Evolutionary conservation across 2,888 invertebrate genomes (phyloP), one percentile per base, ranked within the genome.

Genomic region (Loripinus fragilis): DNA sequence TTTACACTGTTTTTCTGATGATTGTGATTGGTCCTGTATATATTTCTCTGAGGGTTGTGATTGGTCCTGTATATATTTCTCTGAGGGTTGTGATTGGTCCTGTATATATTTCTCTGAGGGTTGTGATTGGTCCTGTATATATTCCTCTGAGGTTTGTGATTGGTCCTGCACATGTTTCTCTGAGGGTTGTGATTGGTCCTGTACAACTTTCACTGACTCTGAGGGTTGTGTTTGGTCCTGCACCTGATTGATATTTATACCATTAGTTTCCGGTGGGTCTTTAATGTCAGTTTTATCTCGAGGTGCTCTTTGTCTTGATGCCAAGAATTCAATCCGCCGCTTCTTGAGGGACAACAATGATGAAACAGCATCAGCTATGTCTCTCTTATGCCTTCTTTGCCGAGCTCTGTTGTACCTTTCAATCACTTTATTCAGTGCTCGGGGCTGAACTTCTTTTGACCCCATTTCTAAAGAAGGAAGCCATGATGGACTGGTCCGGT

Each of bases 291-390:
- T n/a, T n/a, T n/a, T n/a, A n/a, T n/a, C n/a, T n/a, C n/a, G n/a
- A n/a, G n/a, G n/a, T n/a, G n/a, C n/a, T n/a, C n/a, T n/a, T n/a
- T 38, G 38, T 38, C 38, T 38, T 38, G 12, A 8, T 12, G 12
- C 38, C 38, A 38, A 12, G 38, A 12, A 38, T 38, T 5, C 12
- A 20, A 71, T 50, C 7, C 45, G 71, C 7, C 38, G 23, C 71
- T 48, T 71, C 50, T 70, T 65, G 25, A 76, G 38, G 5, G 48
- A 28, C n/a, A 76, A 60, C 3, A 79, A 67, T 12, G 75, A 79
- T 1, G 66, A 55, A 33, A 66, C 74, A 33, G 67, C 78, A 23
- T 74, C 75, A 12, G 70, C 71, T n/a, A 42, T 25, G 35, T 70
- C 45, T 48, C 64, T 38, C 20, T 73, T 73, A 15, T 73, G 60